Evolutionary conservation across 2,797 vertebrate genomes (phyloP).

Genomic region (Leptoclinus maculatus): DNA sequence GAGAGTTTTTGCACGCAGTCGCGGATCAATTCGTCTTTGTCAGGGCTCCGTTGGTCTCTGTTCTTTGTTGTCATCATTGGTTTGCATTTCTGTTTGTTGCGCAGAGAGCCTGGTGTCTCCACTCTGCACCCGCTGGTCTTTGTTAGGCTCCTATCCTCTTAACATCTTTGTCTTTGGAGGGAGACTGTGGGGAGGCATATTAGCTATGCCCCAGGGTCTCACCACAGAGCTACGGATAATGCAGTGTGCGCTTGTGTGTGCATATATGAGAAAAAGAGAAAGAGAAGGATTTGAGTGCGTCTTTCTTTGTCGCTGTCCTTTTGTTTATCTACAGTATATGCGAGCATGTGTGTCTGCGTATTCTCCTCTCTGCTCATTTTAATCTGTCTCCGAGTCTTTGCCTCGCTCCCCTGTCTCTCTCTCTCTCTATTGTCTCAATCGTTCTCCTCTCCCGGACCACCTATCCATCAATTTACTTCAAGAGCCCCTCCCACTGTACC

Average conservation of each 20-base stretch:
- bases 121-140: slow-evolving; percentile 46
- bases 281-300: slow-evolving; percentile 17
- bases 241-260: slow-evolving; percentile 15
- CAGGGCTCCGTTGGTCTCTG: slow-evolving; percentile 1
- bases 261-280: slow-evolving; percentile 10
- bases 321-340: slow-evolving; percentile 44
- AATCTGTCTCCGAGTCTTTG: slow-evolving; percentile 48
- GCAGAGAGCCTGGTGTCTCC: slow-evolving; percentile 25
- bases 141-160: slow-evolving; percentile 66
- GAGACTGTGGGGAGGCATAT: slow-evolving; percentile 55
- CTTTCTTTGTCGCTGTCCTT: slow-evolving; percentile 45
- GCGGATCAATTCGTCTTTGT: slow-evolving; percentile 64
- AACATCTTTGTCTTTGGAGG: slow-evolving; percentile 55
- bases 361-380: slow-evolving; percentile 50
- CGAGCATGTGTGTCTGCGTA: slow-evolving; percentile 25
- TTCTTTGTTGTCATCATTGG: slow-evolving; percentile 58
- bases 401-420: slow-evolving; percentile 47
- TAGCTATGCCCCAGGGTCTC: slow-evolving; percentile 56
- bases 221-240: slow-evolving; percentile 52
- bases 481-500: slow-evolving; percentile 10
- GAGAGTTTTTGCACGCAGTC: slow-evolving; percentile 34
- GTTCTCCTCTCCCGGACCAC: slow-evolving; percentile 49
- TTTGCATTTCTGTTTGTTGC: slow-evolving; percentile 47
- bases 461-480: slow-evolving; percentile 61
- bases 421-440: slow-evolving; percentile 63